Evolutionary conservation across 53 echinoderm and acorn worm genomes (phyloP).

Genomic region (Holothuria leucospilota): DNA sequence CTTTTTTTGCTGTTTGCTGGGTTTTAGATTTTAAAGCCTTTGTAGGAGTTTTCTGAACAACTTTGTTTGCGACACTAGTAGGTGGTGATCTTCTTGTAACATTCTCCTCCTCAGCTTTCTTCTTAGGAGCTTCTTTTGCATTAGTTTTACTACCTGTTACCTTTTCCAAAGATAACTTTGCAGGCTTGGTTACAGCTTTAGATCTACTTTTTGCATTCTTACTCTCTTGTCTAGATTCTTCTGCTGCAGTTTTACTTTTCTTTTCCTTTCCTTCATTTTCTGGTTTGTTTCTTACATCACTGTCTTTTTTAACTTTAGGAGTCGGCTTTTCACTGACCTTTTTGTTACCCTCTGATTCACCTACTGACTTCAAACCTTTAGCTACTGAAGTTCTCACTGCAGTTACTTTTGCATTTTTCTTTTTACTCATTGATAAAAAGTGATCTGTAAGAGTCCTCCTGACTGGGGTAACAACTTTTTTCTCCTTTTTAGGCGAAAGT

Average conservation of each 20-base stretch:
- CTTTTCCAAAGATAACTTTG: conserved; percentile 12
- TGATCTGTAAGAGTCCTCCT: conserved; percentile 72
- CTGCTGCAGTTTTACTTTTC: neutral
- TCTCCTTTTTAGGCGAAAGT: neutral
- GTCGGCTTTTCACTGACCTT: conserved; percentile 15
- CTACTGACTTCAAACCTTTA: too few species aligned
- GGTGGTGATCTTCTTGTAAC: neutral
- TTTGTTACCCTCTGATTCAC: conserved; percentile 20
- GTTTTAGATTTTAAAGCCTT: neutral
- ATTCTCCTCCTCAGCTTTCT: neutral
- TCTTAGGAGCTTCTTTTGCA: neutral
- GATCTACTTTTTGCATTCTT: too few species aligned
- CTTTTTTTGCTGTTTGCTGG: neutral
- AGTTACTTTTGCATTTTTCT: neutral
- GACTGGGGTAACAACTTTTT: conserved; percentile 26
- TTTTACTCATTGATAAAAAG: conserved; percentile 40
- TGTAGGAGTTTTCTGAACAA: neutral
- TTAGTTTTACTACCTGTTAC: neutral
- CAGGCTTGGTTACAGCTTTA: too few species aligned
- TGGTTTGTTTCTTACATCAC: too few species aligned
- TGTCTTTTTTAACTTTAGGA: neutral
- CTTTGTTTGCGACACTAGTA: neutral
- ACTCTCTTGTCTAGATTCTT: too few species aligned
- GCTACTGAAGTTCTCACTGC: too few species aligned
- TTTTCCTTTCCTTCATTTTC: conserved; percentile 4